Base-by-base conservation (phyloP, 2,113 vertebrate species). In the Scopus umbretta region DNA sequence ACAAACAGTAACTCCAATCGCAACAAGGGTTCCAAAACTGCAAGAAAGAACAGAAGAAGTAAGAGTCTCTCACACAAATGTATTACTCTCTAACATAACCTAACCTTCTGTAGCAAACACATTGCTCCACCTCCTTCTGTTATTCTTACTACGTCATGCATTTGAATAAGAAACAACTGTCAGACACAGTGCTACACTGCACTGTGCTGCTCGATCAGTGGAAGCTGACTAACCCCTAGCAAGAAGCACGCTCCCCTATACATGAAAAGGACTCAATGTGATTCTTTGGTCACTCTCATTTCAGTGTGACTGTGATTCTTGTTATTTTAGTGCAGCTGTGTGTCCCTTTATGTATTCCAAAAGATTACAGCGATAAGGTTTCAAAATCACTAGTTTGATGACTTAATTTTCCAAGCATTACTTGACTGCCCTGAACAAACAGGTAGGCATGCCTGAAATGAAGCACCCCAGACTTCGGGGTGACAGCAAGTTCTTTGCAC, bases 21-120 rank as follows among this genome's bases (percentile, higher is more conserved):
- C 98, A 52, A 97, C 14, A 2, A 97, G 29, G 0, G 96, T 95
- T 88, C 96, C 98, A n/a, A 97, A 97, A 94, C 97, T 98, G 90
- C 49, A 93, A 85, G 16, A 91, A 27, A 97, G 52, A 94, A 19
- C 66, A 95, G 17, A 76, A 80, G 1, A 25, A 27, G 27, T 78
- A 14, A 78, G 70, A 25, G 25, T 50, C 67, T 72, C 56, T 32
- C 52, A 56, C 13, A 17, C 9, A 10, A 21, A 11, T 43, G 11
- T 55, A 34, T 72, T 53, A 25, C 11, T 62, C 27, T 61, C 42
- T 10, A 53, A 43, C 38, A 55, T 49, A 30, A 43, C 38, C 59
- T 49, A 30, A 68, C 10, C 8, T 61, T 70, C 34, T 21, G 52
- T 5, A 70, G 62, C 26, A 27, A 84, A 79, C 8, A 26, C 43